Base-by-base conservation (phyloP, 2,113 vertebrate genomes). In the Myiopsitta monachus region DNA sequence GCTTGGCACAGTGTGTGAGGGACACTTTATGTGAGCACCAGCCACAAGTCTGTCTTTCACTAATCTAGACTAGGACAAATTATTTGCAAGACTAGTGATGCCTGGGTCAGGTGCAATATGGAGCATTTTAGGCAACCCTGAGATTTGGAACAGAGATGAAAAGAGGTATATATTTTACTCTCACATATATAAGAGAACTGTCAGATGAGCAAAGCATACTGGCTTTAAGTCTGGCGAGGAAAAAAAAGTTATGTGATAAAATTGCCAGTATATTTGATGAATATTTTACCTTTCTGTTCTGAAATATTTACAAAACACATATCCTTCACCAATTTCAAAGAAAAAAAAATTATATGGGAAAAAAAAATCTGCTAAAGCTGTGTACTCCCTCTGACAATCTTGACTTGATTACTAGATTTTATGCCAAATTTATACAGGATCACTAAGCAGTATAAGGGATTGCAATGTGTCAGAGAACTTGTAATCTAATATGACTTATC, bases 401-500 rank as follows among this genome's bases (percentile, higher is more conserved):
- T 67, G 46, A 28, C 39, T 86, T 28, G 9, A 17, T 64, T 80
- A 21, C 5, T 36, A 70, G 63, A 62, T 67, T 92, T 81, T 74
- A 67, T 84, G 31, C 7, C 27, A 78, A 82, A 95, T 70, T 47
- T 66, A 49, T 10, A n/a, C 13, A 31, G 23, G 31, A 54, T 81
- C 17, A 16, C 10, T 68, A 31, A 63, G 9, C 17, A 79, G 26
- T n/a, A 49, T 7, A 46, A 15, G 7, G 33, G 22, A 68, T 38
- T 79, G n/a, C 21, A 52, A 61, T 3, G 8, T 41, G 12, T 47
- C 61, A 75, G 31, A 87, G 33, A 87, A 85, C 7, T 33, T 75
- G 18, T 26, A 55, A 14, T 51, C 31, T 66, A 43, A 47, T 0
- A 0, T 30, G 54, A 84, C 2, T 69, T 64, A 54, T 0, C 17